Base-by-base conservation (phyloP, 2,888 invertebrate species). In the Chaetogeoica ovagalla region DNA sequence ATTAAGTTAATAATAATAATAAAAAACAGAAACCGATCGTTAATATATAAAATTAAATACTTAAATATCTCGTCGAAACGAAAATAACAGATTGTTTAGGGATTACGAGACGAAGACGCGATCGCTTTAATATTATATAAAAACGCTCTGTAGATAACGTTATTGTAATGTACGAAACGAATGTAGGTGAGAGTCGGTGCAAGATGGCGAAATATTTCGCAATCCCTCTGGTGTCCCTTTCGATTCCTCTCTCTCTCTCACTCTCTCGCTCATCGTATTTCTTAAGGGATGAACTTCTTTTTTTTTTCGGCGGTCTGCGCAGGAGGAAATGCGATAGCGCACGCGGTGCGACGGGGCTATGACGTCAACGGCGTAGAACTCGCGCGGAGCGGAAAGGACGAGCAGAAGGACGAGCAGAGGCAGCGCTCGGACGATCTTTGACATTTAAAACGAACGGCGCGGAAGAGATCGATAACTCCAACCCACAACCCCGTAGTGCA, bases 121-220 rank as follows among this genome's bases (percentile, higher is more conserved):
- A 30, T 30, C 30, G 30, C 30, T 30, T 30, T 30, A 30, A 30
- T 30, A 30, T 30, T 30, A 30, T 30, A 30, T 30, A 30, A 30
- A n/a, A 2, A 30, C 30, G 30, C 30, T 30, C 30, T 30, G 4
- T 4, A 30, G 30, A 30, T 30, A 30, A 30, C 4, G 19, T 55
- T 19, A 17, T 3, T 4, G 4, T 55, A 55, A 19, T 19, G 21
- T 59, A 39, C 23, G 39, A 65, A 65, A 4, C 21, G 19, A 65
- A 75, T 63, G 17, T 79, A 71, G 79, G 71, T 65, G 57, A 79
- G 43, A 79, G 71, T 57, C 63, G 43, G 39, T 17, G 55, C 55
- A 55, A 19, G 63, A 71, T 79, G 79, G 57, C 71, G 79, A 63
- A 79, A 71, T 79, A 71, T 79, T 70, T 63, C 57, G 71, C 57